Evolutionary conservation across 2,888 invertebrate genomes (phyloP).

Genomic region (Parnassius smintheus): DNA sequence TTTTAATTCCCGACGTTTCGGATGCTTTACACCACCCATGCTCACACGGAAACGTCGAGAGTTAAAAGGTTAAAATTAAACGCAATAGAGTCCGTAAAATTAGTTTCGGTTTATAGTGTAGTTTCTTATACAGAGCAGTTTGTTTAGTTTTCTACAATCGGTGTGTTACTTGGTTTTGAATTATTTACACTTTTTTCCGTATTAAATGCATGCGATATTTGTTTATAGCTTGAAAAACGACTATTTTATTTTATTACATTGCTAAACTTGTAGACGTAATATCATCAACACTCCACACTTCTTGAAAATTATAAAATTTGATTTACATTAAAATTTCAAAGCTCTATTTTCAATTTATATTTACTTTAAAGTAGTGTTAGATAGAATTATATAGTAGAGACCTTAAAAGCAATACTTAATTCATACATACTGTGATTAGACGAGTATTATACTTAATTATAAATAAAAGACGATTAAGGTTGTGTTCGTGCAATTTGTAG

Average conservation of each 20-base stretch:
- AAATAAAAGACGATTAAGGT: slow-evolving; percentile 71
- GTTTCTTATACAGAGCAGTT: background rate
- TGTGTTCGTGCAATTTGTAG: slow-evolving; percentile 79
- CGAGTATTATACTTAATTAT: slow-evolving; percentile 55
- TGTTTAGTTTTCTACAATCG: slow-evolving; percentile 5
- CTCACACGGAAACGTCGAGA: too few relatives aligned
- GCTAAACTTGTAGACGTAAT: too few relatives aligned
- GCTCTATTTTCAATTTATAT: too few relatives aligned
- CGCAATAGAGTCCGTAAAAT: too few relatives aligned
- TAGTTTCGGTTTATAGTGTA: too few relatives aligned
- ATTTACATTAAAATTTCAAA: too few relatives aligned
- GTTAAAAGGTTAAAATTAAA: too few relatives aligned
- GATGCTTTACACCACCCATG: too few relatives aligned
- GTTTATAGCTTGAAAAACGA: background rate
- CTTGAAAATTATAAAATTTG: too few relatives aligned
- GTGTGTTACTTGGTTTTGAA: slow-evolving; percentile 10
- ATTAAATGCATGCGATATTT: slow-evolving; percentile 10
- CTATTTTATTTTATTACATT: too few relatives aligned
- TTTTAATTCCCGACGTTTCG: too few relatives aligned
- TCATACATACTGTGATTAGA: slow-evolving; percentile 65
- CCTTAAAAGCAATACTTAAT: slow-evolving; percentile 66
- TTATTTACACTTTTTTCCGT: background rate
- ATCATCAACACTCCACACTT: too few relatives aligned
- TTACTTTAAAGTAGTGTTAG: slow-evolving; percentile 32
- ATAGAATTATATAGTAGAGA: slow-evolving; percentile 39